These are phyloP conservation scores for Heliconius charithonia DNA, from an alignment of 2,888 invertebrate species.

Conservation along the genomic window DNA sequence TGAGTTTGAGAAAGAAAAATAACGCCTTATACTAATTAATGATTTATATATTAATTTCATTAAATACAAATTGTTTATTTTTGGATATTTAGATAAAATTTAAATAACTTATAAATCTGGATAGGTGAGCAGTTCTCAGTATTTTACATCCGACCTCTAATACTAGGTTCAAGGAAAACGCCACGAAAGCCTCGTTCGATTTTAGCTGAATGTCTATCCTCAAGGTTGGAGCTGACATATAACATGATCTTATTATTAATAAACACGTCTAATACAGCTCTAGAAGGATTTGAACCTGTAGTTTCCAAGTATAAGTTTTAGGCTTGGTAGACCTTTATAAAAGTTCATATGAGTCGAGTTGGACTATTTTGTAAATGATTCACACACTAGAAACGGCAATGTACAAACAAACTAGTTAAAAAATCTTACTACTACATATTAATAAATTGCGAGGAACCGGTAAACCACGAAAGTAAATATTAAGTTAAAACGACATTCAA, in stretches of 20 bases:
- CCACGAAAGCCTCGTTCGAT: slow-evolving; percentile 46
- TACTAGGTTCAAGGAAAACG: slow-evolving; percentile 50
- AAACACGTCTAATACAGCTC: neutral
- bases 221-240: slow-evolving; percentile 40
- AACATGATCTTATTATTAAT: slow-evolving; percentile 24
- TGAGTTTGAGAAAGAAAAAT: neutral
- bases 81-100: slow-evolving; percentile 8
- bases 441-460: slow-evolving; percentile 6
- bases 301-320: neutral
- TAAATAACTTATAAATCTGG: slow-evolving; percentile 18
- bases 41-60: slow-evolving; percentile 10
- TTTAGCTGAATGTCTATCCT: slow-evolving; percentile 46
- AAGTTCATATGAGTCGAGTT: neutral
- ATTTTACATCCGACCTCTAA: slow-evolving; percentile 44
- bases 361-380: neutral
- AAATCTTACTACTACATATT: neutral
- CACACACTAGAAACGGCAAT: neutral
- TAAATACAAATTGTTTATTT: neutral
- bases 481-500: slow-evolving; percentile 37
- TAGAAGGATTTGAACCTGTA: neutral
- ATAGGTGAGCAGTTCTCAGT: slow-evolving; percentile 40
- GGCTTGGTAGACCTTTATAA: neutral
- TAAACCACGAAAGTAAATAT: slow-evolving; percentile 33
- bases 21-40: neutral
- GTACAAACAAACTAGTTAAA: neutral